These are phyloP conservation scores for Marasmarcha lunaedactyla DNA, from an alignment of 2,888 invertebrate genomes.

Conservation along the genomic window DNA sequence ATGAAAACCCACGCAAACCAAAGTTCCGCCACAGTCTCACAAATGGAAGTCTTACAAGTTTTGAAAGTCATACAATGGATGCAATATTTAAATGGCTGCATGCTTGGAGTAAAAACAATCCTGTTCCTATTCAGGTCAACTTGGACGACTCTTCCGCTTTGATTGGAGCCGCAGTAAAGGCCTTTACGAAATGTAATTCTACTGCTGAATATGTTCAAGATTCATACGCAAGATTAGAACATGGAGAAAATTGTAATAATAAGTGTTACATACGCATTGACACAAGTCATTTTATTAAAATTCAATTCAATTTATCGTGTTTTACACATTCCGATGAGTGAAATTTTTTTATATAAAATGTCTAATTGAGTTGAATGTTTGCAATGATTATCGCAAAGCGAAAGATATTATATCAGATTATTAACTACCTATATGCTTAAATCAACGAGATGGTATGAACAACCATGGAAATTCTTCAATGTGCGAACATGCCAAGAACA, in stretches of 20 bases:
- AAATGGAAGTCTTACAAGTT: conserved; percentile 10
- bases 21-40: too few species aligned
- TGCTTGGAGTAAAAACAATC: conserved; percentile 7
- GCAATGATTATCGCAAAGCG: conserved; percentile 2
- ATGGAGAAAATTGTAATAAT: background rate
- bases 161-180: conserved; percentile 10
- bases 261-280: conserved; percentile 8
- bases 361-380: conserved; percentile 2
- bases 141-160: conserved; percentile 11
- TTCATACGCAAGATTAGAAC: conserved; percentile 7
- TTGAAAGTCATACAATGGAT: conserved; percentile 9
- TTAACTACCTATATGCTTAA: conserved; percentile 3
- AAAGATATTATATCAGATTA: conserved; percentile 5
- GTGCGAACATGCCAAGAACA: conserved; percentile 5
- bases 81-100: conserved; percentile 9
- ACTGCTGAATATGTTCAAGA: conserved; percentile 9
- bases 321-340: conserved; percentile 7
- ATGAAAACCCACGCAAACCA: too few species aligned
- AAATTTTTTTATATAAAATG: conserved; percentile 5
- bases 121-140: conserved; percentile 7
- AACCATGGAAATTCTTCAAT: conserved; percentile 1
- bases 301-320: conserved; percentile 6
- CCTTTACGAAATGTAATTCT: conserved; percentile 7
- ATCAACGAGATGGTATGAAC: conserved; percentile 1
- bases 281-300: too few species aligned